phyloP scores from a whole-genome alignment of 2,888 invertebrate species.

The Luffia ferchaultella region DNA sequence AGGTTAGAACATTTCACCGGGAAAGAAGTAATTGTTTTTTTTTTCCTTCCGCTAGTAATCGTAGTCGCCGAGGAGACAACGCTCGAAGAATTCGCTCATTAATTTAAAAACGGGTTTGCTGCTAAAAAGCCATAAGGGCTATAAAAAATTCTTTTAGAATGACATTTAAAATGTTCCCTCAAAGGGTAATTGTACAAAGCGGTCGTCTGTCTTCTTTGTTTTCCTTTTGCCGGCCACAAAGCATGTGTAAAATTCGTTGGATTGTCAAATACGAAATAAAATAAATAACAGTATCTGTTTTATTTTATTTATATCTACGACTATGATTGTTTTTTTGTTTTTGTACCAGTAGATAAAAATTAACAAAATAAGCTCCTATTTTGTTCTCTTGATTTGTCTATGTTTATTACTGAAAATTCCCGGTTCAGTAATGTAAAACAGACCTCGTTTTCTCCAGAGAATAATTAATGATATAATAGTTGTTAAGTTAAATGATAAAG shows the following conservation, averaged over 20 bases:
- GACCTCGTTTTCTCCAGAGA: too few relatives aligned
- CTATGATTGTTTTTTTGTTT: too few relatives aligned
- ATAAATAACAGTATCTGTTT: too few relatives aligned
- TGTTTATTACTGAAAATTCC: too few relatives aligned
- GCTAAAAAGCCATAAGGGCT: conserved; percentile 20
- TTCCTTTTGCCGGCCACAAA: neutral
- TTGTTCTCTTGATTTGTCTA: too few relatives aligned
- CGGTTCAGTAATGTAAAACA: too few relatives aligned
- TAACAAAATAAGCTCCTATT: too few relatives aligned
- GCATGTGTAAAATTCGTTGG: neutral
- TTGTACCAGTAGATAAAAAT: too few relatives aligned
- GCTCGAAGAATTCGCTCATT: conserved; percentile 33
- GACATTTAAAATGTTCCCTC: conserved; percentile 17
- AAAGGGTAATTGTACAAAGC: conserved; percentile 4
- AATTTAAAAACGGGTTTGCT: conserved; percentile 28
- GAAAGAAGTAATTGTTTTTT: conserved; percentile 30
- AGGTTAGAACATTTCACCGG: conserved; percentile 27
- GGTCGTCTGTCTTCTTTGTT: neutral
- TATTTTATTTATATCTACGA: too few relatives aligned
- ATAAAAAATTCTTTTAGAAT: conserved; percentile 23
- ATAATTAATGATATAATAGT: too few relatives aligned
- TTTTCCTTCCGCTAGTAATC: conserved; percentile 33
- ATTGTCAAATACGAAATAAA: neutral
- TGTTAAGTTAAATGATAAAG: too few relatives aligned
- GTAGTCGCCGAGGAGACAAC: conserved; percentile 15